Percentiles rank a stretch among this genome's conserved stretches.
Conservation (phyloP, 2,888 invertebrate species). For the Lasioglossum oenotherae region DNA sequence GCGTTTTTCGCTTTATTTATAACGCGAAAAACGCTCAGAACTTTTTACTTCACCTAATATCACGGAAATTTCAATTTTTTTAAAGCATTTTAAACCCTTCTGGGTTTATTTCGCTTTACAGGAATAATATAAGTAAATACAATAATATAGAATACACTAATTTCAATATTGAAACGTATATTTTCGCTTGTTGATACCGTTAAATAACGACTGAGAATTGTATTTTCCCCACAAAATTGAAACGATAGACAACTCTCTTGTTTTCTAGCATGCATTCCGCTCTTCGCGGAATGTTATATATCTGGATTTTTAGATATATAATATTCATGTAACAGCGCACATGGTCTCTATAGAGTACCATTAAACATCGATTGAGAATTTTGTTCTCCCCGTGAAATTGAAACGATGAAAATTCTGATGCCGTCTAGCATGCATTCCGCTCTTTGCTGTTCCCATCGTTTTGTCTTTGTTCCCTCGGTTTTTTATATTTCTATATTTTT, state of each 20-base stretch:
- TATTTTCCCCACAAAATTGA: background rate
- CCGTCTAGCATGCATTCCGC: background rate
- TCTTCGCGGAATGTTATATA: too few species aligned
- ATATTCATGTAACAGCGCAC: too few species aligned
- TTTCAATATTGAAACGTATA: background rate
- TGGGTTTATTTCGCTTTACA: too few species aligned
- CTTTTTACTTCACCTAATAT: too few species aligned
- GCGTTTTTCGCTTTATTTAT: too few species aligned
- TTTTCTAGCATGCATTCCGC: background rate
- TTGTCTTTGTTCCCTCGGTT: background rate
- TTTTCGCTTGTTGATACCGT: background rate
- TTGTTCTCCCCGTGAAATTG: constrained; percentile 4
- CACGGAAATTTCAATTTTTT: background rate
- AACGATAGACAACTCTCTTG: background rate
- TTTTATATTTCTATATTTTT: background rate
- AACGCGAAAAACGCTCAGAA: too few species aligned
- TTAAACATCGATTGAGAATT: background rate
- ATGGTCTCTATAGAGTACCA: background rate
- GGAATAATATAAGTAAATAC: too few species aligned
- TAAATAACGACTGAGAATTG: background rate
- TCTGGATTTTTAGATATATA: too few species aligned
- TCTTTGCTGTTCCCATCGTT: background rate
- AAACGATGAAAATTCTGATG: background rate
- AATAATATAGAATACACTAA: too few species aligned
- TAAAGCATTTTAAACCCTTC: too few species aligned